A percentile compares a stretch with the other conserved stretches of the same genome.
phyloP scores from a whole-genome alignment of 2,797 vertebrate genomes.

The Podarcis lilfordi region DNA sequence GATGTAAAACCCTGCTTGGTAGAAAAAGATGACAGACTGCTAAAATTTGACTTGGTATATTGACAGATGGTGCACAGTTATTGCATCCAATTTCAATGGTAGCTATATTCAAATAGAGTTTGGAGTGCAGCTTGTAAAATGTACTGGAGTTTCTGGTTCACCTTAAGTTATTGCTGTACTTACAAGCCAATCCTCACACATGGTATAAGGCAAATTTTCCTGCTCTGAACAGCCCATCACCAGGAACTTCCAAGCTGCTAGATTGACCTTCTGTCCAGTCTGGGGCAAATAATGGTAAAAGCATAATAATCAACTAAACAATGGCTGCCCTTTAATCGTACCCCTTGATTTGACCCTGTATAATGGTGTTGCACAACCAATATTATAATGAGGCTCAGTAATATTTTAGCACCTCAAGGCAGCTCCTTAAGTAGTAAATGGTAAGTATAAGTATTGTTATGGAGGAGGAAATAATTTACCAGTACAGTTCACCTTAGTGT shows the following conservation, averaged over 20 bases:
- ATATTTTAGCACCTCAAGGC: background rate
- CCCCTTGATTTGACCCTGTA: background rate
- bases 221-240: background rate
- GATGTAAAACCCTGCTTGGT: constrained; percentile 12
- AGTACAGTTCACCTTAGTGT: background rate
- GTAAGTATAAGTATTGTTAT: background rate
- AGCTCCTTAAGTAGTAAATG: background rate
- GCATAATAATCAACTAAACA: background rate
- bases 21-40: background rate
- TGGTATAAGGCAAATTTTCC: background rate
- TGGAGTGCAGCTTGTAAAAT: constrained; percentile 18
- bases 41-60: constrained; percentile 39
- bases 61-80: constrained; percentile 33
- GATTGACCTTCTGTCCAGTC: background rate
- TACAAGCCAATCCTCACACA: background rate
- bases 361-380: background rate
- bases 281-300: background rate
- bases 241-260: background rate
- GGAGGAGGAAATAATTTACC: background rate
- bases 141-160: background rate
- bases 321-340: background rate
- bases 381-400: background rate
- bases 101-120: background rate
- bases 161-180: background rate
- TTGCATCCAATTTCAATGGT: constrained; percentile 38